phyloP scores from a whole-genome alignment of 2,797 vertebrate genomes.

The Myiotriccus ornatus region DNA sequence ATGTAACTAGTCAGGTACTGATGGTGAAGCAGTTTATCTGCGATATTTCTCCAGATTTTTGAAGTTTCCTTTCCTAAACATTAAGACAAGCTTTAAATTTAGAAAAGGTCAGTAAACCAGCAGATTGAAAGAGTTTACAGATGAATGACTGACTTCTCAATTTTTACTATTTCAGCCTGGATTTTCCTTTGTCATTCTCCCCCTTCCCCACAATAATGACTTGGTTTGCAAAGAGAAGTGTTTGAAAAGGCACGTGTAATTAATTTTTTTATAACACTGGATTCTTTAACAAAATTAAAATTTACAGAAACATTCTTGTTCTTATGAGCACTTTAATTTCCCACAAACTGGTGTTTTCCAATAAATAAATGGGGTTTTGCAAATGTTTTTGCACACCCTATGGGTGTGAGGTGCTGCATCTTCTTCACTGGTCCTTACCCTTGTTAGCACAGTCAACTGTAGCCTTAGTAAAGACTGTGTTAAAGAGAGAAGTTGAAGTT shows the following conservation, averaged over 20 bases:
- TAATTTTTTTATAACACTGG: background rate
- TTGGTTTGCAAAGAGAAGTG: background rate
- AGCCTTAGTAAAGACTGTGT: background rate
- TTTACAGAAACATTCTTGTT: background rate
- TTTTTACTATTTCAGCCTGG: background rate
- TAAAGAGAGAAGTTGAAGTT: background rate
- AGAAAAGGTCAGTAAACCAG: background rate
- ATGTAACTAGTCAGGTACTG: background rate
- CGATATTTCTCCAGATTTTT: background rate
- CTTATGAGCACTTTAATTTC: background rate
- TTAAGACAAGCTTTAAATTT: background rate
- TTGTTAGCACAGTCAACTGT: background rate
- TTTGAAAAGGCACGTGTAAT: background rate
- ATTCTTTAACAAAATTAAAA: background rate
- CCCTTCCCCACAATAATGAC: background rate
- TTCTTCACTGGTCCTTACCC: background rate
- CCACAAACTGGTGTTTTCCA: background rate
- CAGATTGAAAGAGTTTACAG: background rate
- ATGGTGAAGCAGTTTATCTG: background rate
- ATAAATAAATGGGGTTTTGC: accelerated
- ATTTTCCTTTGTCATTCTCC: background rate
- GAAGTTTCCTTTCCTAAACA: constrained; percentile 5
- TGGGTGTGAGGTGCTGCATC: background rate
- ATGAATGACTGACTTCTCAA: background rate
- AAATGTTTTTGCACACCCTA: background rate